Evolutionary conservation across 2,888 invertebrate genomes (phyloP).

Genomic region (Eutolmus rufibarbis): DNA sequence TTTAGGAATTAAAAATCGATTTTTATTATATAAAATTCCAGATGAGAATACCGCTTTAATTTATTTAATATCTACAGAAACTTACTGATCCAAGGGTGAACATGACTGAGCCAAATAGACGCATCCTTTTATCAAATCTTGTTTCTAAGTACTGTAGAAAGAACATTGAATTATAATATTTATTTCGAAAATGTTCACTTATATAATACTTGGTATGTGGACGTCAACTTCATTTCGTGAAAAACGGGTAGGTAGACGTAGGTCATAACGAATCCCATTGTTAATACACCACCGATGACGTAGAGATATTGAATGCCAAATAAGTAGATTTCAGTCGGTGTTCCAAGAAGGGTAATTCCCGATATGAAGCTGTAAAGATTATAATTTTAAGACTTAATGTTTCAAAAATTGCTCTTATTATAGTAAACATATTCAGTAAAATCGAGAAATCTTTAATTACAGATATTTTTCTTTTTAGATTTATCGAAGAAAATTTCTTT

Average conservation of each 20-base stretch:
- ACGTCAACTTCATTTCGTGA: conserved; percentile 74
- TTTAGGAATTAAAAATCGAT: no score
- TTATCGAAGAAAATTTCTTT: no score
- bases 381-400: neutral
- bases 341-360: conserved; percentile 79
- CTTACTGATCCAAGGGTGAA: conserved; percentile 72
- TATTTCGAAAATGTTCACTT: conserved; percentile 45
- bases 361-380: conserved; percentile 70
- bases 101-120: conserved; percentile 72
- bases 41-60: no score
- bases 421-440: no score
- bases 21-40: no score
- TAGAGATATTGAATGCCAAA: conserved; percentile 79
- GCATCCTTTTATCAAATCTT: conserved; percentile 71
- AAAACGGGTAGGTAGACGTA: conserved; percentile 74
- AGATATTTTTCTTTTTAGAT: no score
- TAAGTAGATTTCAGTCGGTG: conserved; percentile 79
- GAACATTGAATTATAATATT: neutral
- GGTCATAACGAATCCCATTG: conserved; percentile 70
- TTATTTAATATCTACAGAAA: conserved; percentile 48
- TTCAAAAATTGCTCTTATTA: neutral
- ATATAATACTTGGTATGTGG: conserved; percentile 79
- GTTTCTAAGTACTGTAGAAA: conserved; percentile 69
- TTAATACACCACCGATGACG: conserved; percentile 67
- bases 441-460: no score